Evolutionary conservation across 2,797 vertebrate species (phyloP).

Genomic region (Anguilla megastoma): DNA sequence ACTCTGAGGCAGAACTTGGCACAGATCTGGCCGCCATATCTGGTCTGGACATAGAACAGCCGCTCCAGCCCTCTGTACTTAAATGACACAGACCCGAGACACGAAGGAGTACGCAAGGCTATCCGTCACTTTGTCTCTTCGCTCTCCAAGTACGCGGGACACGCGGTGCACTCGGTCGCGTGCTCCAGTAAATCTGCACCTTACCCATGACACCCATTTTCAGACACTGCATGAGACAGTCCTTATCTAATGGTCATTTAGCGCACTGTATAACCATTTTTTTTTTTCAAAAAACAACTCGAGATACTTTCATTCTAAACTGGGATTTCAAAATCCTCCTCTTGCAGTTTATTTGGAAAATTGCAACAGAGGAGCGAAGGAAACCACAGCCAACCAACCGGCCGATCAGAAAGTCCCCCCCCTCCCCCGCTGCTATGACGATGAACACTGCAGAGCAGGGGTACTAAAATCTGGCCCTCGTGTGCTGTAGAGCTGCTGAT

Average conservation of each 20-base stretch:
- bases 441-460: neutral
- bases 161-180: neutral
- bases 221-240: neutral
- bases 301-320: neutral
- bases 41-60: slow-evolving; percentile 3
- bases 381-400: neutral
- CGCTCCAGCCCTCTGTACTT: neutral
- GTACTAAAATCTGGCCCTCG: neutral
- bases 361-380: neutral
- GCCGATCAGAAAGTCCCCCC: neutral
- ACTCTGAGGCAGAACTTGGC: slow-evolving; percentile 7
- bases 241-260: neutral
- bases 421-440: neutral
- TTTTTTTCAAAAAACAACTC: neutral
- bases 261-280: neutral
- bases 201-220: neutral
- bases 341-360: neutral
- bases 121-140: no score
- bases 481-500: neutral
- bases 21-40: neutral
- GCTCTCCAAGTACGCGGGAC: neutral
- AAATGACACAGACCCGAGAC: neutral
- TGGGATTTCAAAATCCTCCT: neutral
- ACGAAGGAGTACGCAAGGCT: neutral
- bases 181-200: neutral